These are phyloP conservation scores for Halichoeres trimaculatus DNA, from an alignment of 2,113 vertebrate genomes.

Conservation along the genomic window DNA sequence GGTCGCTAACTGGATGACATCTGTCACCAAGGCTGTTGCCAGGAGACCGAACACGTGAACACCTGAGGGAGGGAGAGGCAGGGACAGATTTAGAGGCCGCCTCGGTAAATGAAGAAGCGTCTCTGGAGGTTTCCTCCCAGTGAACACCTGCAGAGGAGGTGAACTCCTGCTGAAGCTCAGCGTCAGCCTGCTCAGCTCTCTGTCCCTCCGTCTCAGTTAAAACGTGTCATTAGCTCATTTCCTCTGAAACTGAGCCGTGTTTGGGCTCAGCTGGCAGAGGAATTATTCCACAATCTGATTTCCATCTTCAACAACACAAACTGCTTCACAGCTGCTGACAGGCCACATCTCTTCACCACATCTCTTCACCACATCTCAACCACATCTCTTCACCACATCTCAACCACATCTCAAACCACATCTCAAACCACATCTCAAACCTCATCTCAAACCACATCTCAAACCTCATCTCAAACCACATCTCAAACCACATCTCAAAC, in stretches of 20 bases:
- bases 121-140: constrained; percentile 35
- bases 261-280: constrained; percentile 2
- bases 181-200: constrained; percentile 47
- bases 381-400: too few relatives aligned
- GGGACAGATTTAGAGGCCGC: constrained; percentile 13
- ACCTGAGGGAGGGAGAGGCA: constrained; percentile 75
- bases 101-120: constrained; percentile 40
- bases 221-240: constrained; percentile 64
- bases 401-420: too few relatives aligned
- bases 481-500: too few relatives aligned
- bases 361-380: too few relatives aligned
- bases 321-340: not conserved
- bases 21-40: constrained; percentile 95
- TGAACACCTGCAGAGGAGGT: constrained; percentile 24
- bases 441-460: too few relatives aligned
- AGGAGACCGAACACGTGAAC: constrained; percentile 97
- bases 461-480: too few relatives aligned
- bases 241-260: constrained; percentile 35
- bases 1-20: constrained; percentile 95
- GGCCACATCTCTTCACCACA: not conserved
- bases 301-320: constrained; percentile 29
- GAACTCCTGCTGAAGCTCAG: too few relatives aligned
- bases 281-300: constrained; percentile 27
- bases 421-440: too few relatives aligned
- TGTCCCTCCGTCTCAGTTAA: constrained; percentile 59